Base-by-base conservation (phyloP, 2,888 invertebrate genomes). In the Parnassius smintheus region DNA sequence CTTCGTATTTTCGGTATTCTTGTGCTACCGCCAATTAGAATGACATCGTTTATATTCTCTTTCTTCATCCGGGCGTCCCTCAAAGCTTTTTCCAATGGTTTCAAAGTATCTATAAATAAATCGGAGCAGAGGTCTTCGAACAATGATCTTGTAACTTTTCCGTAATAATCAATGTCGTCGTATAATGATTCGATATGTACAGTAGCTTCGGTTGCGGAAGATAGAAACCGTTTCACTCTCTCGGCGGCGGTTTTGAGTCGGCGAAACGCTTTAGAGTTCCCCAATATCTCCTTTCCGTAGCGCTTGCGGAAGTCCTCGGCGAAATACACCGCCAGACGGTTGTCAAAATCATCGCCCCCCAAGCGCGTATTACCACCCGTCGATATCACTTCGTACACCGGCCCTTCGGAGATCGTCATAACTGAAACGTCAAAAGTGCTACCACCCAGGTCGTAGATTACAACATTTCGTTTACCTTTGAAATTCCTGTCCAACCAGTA, bases 311-410 rank as follows among this genome's bases (percentile, higher is more conserved):
- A 83, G 62, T 88, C 88, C 53, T 86, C 82, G 35, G 78, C 77
- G 55, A 87, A 84, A 64, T 81, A 85, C 0, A 81, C 80, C 0
- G 86, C 83, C 2, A 88, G 69, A 55, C 87, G 76, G 41, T 82
- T 83, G 48, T 89, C 87, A n/a, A 88, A 89, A 52, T 88, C 87
- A 35, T 87, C 86, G 0, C 88, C 88, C 0, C 88, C 88, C 0
- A 88, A 65, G 22, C 79, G 72, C 0, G 81, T 79, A 52, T 82
- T 83, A 0, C 87, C 86, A 0, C 82, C 77, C 0, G 85, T 85
- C 0, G 84, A 74, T 61, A 78, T 85, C 1, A 89, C 88, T 70
- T 85, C 77, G 35, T 81, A 88, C 0, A 82, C 68, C 0, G 79
- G 78, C 18, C 74, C 76, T 18, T 78, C 74, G 1, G 71, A 75